phyloP scores from a whole-genome alignment of 2,797 vertebrate species.

The Neoniphon sammara region DNA sequence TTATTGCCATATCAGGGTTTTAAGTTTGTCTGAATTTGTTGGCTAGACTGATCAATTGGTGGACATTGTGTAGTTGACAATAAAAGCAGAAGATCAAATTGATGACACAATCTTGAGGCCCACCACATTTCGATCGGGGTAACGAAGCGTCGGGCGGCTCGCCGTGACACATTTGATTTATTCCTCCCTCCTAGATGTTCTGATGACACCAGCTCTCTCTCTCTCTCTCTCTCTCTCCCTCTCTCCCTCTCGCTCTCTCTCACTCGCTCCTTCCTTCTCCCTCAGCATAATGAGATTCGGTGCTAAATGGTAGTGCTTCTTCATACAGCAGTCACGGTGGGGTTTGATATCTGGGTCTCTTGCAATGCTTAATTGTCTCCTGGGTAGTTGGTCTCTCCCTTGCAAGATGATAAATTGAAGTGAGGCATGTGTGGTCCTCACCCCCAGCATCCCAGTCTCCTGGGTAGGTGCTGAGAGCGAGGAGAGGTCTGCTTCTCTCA shows the following conservation, averaged over 20 bases:
- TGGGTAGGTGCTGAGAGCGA: conserved; percentile 74
- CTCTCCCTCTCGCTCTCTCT: conserved; percentile 67
- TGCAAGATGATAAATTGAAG: conserved; percentile 84
- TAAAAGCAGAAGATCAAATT: conserved; percentile 83
- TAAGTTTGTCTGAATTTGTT: conserved; percentile 79
- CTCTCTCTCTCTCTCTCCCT: conserved; percentile 46
- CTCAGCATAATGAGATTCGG: conserved; percentile 78
- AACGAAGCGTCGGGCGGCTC: conserved; percentile 72
- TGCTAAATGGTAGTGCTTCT: conserved; percentile 80
- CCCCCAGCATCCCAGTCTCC: conserved; percentile 76
- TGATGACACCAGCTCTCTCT: conserved; percentile 76
- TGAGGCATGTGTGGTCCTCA: conserved; percentile 82
- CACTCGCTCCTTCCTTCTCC: conserved; percentile 51
- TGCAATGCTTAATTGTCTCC: conserved; percentile 83
- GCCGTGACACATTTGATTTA: conserved; percentile 81
- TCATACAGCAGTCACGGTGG: conserved; percentile 75
- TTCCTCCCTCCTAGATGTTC: conserved; percentile 77
- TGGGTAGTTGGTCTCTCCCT: conserved; percentile 78
- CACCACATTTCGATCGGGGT: conserved; percentile 74
- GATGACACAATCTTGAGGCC: conserved; percentile 76
- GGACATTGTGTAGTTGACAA: conserved; percentile 82
- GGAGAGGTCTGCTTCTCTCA: conserved; percentile 72
- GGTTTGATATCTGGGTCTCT: conserved; percentile 85
- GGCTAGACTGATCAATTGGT: conserved; percentile 78
- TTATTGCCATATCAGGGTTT: conserved; percentile 81